A percentile compares a stretch with the other conserved stretches of the same genome.
Conservation (phyloP, 2,797 vertebrate genomes). For the Cossypha dichroa region DNA sequence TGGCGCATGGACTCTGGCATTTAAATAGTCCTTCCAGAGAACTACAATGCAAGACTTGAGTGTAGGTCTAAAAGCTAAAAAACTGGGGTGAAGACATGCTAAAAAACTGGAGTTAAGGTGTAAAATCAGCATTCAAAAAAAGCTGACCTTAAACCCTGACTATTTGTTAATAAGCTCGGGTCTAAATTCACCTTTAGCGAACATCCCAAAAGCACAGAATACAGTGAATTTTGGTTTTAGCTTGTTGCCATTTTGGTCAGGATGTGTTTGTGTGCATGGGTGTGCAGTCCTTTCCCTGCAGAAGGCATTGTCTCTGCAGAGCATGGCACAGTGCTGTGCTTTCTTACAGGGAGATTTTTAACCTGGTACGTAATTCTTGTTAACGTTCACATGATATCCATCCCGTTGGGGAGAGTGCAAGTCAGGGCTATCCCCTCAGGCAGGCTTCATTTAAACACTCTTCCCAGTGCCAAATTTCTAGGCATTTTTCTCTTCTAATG, state of each 20-base stretch:
- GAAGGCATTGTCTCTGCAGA: neutral
- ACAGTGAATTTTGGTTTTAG: fast-evolving
- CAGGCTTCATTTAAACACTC: conserved; percentile 44
- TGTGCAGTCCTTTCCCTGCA: neutral
- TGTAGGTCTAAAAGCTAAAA: neutral
- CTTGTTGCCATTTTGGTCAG: neutral
- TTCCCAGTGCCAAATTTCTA: conserved; percentile 45
- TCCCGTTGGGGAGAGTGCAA: conserved; percentile 31
- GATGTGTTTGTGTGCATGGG: neutral
- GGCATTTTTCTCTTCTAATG: conserved; percentile 52
- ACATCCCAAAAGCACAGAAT: neutral
- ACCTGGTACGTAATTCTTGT: conserved; percentile 24
- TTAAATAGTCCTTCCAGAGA: neutral
- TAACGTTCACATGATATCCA: conserved; percentile 33
- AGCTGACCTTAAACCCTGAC: neutral
- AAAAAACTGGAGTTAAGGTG: neutral
- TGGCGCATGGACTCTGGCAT: neutral
- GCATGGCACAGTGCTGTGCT: fast-evolving
- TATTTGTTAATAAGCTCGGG: neutral
- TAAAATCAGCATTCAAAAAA: neutral
- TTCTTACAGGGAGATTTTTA: neutral
- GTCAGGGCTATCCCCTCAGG: conserved; percentile 56
- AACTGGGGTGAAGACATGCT: neutral
- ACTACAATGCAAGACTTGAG: neutral
- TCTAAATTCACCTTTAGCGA: neutral